A percentile compares a stretch with the other conserved stretches of the same genome.
Evolutionary conservation across 2,113 vertebrate species (phyloP).

Genomic region (Melanerpes formicivorus): DNA sequence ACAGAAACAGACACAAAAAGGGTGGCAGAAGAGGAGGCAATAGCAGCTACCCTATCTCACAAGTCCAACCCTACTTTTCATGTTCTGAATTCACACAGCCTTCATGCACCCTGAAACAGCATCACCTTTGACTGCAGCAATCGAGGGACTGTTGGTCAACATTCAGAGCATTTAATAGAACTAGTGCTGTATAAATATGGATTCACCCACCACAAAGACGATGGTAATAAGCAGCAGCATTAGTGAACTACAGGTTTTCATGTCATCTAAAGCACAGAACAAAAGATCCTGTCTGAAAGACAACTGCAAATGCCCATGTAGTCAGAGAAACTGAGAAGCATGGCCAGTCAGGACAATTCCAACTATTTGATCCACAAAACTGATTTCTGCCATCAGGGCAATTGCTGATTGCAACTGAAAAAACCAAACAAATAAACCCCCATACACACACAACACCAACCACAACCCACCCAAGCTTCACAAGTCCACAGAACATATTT

Average conservation of each 20-base stretch:
- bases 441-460: background rate
- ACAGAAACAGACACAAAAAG: background rate
- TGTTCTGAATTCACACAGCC: background rate
- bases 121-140: conserved; percentile 4
- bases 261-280: background rate
- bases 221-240: background rate
- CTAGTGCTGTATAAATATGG: conserved; percentile 32
- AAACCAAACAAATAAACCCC: background rate
- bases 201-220: conserved; percentile 51
- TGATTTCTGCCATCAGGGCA: background rate
- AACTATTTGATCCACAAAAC: background rate
- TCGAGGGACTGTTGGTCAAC: conserved; percentile 25
- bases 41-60: background rate
- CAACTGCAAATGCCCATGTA: background rate
- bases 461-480: background rate
- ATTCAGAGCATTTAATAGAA: conserved; percentile 25
- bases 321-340: background rate
- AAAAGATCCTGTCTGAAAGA: background rate
- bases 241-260: conserved; percentile 3
- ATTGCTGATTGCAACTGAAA: background rate
- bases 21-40: background rate
- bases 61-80: background rate
- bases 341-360: background rate
- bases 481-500: background rate
- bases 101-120: conserved; percentile 11